A percentile compares a stretch with the other conserved stretches of the same genome.
These are phyloP conservation scores for Lycocerus yunnanus DNA, from an alignment of 2,888 invertebrate genomes.

Conservation along the genomic window DNA sequence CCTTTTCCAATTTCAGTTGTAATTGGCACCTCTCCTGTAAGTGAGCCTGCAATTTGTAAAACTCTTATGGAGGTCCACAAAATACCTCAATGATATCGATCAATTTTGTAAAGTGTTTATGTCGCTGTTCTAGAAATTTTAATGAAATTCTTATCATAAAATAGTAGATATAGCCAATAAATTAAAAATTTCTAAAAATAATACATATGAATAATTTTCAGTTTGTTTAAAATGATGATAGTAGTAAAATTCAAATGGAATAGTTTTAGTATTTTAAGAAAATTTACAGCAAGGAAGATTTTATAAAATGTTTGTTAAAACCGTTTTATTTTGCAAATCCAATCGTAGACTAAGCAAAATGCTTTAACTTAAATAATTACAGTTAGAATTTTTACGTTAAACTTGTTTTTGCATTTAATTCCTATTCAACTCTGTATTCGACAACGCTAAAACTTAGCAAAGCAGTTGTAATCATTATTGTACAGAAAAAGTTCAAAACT, in stretches of 20 bases:
- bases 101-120: no score
- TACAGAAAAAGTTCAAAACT: no score
- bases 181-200: background rate
- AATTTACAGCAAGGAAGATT: background rate
- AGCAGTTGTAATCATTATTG: no score
- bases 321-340: background rate
- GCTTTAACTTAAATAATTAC: background rate
- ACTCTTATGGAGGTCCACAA: no score
- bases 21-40: no score
- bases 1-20: no score
- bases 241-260: background rate
- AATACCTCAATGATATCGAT: background rate
- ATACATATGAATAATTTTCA: background rate
- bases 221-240: background rate
- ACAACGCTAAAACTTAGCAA: no score
- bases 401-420: background rate
- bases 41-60: no score
- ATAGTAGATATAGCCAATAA: background rate
- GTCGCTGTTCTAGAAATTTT: background rate
- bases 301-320: background rate
- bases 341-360: background rate
- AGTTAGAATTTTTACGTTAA: background rate
- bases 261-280: background rate
- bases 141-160: background rate
- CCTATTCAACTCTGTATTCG: background rate